Evolutionary conservation across 2,797 vertebrate species (phyloP), one percentile per base, ranked within the genome.

Genomic region (Gymnoscopelus braueri): DNA sequence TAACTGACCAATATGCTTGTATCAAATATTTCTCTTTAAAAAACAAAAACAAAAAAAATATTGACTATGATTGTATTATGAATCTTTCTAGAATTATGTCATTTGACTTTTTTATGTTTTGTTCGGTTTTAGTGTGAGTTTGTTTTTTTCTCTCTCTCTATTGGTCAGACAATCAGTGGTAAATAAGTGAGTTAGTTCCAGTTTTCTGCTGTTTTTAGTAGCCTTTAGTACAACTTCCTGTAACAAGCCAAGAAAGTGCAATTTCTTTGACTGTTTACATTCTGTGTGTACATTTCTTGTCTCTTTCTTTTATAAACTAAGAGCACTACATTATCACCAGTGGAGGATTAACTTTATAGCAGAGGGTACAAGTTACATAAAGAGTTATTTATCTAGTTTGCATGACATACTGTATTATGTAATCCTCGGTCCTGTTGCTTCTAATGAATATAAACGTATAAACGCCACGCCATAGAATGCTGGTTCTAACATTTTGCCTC

Each of bases 241-340:
- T 82, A 84, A 78, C 73, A 73, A 91, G 91, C 90, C 92, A 90
- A 90, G 81, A 89, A 92, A 91, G 92, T 93, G 91, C 91, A 91
- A 92, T 93, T 92, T 91, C 80, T 91, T 92, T 93, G 87, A 92
- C 84, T 91, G 90, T 92, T 93, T 93, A 92, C 90, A 91, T 89
- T 84, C 72, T 88, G 85, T 88, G 88, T 84, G 88, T 92, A 90
- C 90, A 92, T 91, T 90, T 64, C 65, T 23, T 90, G 86, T 83
- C 79, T 66, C 80, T 85, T 84, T 63, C 75, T 89, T 89, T 92
- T 89, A 88, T 84, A 82, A 91, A 91, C 93, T 94, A 92, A 94
- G 93, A 96, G 95, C 96, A 96, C 95, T 97, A 96, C 95, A 87
- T 94, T 94, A 94, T 89, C 95, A 94, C 96, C 92, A 95, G 94